A percentile compares a stretch with the other conserved stretches of the same genome.
These are phyloP conservation scores for Phoenicopterus ruber DNA, from an alignment of 2,113 vertebrate species.

Conservation along the genomic window DNA sequence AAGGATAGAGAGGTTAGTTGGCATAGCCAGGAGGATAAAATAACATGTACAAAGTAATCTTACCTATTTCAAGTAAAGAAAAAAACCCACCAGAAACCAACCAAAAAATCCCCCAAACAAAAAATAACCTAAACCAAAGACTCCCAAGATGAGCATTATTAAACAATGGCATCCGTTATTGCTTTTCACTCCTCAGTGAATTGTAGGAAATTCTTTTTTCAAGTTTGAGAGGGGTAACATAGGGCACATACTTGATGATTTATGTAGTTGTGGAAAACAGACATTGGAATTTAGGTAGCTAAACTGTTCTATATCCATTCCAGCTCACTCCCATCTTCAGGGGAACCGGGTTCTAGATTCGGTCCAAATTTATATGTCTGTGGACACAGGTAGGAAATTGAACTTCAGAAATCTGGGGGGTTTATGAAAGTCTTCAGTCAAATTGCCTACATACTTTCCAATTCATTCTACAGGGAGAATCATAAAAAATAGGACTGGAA, in stretches of 20 bases:
- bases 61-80: background rate
- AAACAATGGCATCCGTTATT: background rate
- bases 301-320: background rate
- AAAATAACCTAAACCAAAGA: background rate
- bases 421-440: background rate
- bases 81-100: background rate
- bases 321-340: background rate
- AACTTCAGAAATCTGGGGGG: background rate
- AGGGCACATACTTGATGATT: background rate
- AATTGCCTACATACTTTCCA: background rate
- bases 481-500: background rate
- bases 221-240: background rate
- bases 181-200: background rate
- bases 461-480: background rate
- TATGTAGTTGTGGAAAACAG: background rate
- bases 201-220: background rate
- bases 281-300: background rate
- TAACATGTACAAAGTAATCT: background rate
- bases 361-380: background rate
- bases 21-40: background rate
- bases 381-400: background rate
- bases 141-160: background rate
- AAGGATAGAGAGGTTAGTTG: background rate
- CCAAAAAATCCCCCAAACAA: background rate
- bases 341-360: background rate